Percentiles rank a stretch among this genome's conserved stretches.
Evolutionary conservation across 2,113 vertebrate genomes (phyloP).

Genomic region (Typhlomys cinereus): DNA sequence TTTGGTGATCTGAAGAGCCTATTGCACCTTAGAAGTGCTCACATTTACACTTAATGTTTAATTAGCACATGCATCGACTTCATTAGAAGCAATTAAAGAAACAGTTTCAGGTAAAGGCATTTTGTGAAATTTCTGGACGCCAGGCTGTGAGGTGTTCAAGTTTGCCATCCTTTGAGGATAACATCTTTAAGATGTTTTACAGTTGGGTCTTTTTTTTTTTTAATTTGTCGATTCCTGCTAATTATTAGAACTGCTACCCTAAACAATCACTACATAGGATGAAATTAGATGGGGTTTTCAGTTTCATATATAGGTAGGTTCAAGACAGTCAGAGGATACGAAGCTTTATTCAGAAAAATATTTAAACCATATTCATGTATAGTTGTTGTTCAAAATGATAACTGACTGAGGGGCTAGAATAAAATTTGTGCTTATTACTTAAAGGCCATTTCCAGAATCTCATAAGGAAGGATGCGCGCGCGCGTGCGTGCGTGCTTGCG

Average conservation of each 20-base stretch:
- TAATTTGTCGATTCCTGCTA: conserved; percentile 60
- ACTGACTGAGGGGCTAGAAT: neutral
- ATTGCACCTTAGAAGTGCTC: conserved; percentile 13
- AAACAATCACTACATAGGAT: conserved; percentile 39
- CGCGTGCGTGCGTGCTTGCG: no score
- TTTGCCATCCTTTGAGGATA: conserved; percentile 54
- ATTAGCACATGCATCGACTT: conserved; percentile 64
- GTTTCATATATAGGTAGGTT: conserved; percentile 45
- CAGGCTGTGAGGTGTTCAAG: neutral
- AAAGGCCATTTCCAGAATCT: neutral
- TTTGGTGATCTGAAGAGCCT: neutral
- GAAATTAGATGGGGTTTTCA: conserved; percentile 28
- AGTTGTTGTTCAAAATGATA: neutral
- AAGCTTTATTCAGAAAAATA: neutral
- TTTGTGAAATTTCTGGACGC: conserved; percentile 53
- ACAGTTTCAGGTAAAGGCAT: conserved; percentile 60
- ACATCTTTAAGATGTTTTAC: conserved; percentile 36
- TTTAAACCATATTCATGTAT: neutral
- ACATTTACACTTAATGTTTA: conserved; percentile 67
- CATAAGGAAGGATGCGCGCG: neutral
- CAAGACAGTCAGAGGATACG: neutral
- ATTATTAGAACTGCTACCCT: conserved; percentile 55
- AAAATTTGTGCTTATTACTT: conserved; percentile 38
- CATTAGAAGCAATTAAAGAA: conserved; percentile 74
- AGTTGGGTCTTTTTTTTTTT: conserved; percentile 68